Evolutionary conservation across 2,888 invertebrate species (phyloP).

Genomic region (Microdon myrmicae): DNA sequence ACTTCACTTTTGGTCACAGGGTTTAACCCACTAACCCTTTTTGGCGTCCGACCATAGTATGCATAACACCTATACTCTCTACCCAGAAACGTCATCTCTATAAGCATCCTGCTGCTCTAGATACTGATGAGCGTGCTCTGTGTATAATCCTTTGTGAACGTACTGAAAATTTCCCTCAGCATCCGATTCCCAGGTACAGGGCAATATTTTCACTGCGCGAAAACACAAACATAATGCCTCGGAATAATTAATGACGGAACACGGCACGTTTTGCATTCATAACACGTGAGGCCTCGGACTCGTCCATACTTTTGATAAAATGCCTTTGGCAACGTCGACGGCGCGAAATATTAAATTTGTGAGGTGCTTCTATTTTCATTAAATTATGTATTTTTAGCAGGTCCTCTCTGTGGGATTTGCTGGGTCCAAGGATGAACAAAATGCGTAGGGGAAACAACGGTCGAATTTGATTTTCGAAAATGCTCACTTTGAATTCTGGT

Average conservation of each 20-base stretch:
- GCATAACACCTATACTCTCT: neutral
- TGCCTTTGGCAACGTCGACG: neutral
- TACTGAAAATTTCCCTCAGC: no score
- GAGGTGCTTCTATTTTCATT: neutral
- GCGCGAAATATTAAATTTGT: neutral
- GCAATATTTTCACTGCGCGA: constrained; percentile 1
- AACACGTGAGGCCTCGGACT: neutral
- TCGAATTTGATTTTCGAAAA: no score
- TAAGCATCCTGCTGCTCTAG: no score
- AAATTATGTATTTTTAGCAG: no score
- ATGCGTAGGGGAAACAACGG: no score
- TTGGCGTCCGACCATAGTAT: neutral
- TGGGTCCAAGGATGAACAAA: no score
- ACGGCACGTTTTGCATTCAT: constrained; percentile 4
- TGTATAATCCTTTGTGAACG: no score
- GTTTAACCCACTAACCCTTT: neutral
- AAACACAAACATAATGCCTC: neutral
- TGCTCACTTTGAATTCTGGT: no score
- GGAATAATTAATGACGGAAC: constrained; percentile 20
- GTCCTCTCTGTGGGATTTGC: no score
- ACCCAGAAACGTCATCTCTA: neutral
- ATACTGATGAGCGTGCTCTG: no score
- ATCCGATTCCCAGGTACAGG: neutral
- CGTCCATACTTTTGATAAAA: constrained; percentile 5
- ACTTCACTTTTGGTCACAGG: neutral